Percentiles rank a stretch among this genome's conserved stretches.
These are phyloP conservation scores for Pristionchus maxplancki DNA, from an alignment of 2,888 invertebrate genomes.

Conservation along the genomic window DNA sequence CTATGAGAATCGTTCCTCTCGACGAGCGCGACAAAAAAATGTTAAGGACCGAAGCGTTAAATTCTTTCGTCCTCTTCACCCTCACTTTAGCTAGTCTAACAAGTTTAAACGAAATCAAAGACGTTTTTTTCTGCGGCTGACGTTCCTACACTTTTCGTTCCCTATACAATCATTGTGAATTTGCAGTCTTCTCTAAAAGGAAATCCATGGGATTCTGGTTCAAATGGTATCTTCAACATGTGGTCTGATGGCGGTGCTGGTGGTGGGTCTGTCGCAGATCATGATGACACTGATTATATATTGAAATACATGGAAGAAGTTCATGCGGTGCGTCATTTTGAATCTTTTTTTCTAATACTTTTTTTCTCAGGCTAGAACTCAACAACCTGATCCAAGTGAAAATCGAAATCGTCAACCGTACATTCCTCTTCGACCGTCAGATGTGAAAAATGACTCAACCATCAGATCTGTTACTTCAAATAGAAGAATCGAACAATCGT, in stretches of 20 bases:
- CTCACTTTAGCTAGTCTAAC: no score
- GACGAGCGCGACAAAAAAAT: no score
- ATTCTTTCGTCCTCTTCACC: no score
- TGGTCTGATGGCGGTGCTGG: neutral
- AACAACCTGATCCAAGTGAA: conserved; percentile 3
- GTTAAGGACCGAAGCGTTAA: no score
- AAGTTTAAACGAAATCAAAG: no score
- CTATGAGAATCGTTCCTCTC: no score
- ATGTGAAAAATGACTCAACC: conserved; percentile 14
- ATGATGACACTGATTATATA: conserved; percentile 26
- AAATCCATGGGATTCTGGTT: conserved; percentile 46
- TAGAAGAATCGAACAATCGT: neutral
- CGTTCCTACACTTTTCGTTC: no score
- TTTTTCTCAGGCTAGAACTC: neutral
- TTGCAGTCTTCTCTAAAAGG: neutral
- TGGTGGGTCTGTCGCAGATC: neutral
- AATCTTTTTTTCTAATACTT: neutral
- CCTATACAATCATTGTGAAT: no score
- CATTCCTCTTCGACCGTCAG: conserved; percentile 26
- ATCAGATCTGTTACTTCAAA: neutral
- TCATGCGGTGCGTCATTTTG: neutral
- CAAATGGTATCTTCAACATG: conserved; percentile 44
- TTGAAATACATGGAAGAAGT: conserved; percentile 42
- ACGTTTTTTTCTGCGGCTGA: no score
- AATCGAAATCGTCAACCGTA: conserved; percentile 18